phyloP scores from a whole-genome alignment of 2,797 vertebrate species.

The Pteropus rufus region DNA sequence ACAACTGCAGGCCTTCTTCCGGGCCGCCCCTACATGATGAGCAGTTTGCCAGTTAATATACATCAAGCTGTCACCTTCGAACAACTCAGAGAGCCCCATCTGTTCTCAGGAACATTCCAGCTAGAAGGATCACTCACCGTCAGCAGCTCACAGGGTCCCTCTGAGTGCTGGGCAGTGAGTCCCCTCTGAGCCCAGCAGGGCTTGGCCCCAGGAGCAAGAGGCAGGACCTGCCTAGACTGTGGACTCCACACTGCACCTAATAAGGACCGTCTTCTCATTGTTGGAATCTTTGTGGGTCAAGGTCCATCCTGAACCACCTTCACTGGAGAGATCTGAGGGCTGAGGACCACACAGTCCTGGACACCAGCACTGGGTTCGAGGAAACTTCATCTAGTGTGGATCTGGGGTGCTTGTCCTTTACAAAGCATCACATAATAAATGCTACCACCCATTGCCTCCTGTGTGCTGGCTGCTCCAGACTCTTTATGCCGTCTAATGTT shows the following conservation, averaged over 20 bases:
- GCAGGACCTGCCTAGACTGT: not conserved
- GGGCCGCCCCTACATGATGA: not conserved
- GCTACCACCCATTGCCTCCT: not conserved
- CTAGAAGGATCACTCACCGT: not conserved
- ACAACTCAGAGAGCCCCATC: slow-evolving; percentile 42
- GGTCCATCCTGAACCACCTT: not conserved
- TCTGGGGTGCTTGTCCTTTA: not conserved
- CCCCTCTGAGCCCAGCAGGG: not conserved
- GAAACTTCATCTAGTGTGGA: not conserved
- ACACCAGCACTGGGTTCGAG: not conserved
- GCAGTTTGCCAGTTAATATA: slow-evolving; percentile 49
- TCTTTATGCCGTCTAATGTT: not conserved
- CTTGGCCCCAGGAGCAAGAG: not conserved
- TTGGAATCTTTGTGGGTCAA: not conserved
- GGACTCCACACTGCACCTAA: not conserved
- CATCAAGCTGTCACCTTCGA: slow-evolving; percentile 54
- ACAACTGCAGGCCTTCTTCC: slow-evolving; percentile 30
- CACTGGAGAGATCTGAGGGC: not conserved
- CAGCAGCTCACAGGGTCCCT: not conserved
- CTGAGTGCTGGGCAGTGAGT: too few species aligned
- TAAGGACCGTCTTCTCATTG: not conserved
- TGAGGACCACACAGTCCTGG: not conserved
- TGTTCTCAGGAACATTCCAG: slow-evolving; percentile 17
- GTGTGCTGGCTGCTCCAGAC: not conserved
- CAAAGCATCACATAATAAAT: not conserved